Evolutionary conservation across 2,113 vertebrate genomes (phyloP).

Genomic region (Crypturellus undulatus): DNA sequence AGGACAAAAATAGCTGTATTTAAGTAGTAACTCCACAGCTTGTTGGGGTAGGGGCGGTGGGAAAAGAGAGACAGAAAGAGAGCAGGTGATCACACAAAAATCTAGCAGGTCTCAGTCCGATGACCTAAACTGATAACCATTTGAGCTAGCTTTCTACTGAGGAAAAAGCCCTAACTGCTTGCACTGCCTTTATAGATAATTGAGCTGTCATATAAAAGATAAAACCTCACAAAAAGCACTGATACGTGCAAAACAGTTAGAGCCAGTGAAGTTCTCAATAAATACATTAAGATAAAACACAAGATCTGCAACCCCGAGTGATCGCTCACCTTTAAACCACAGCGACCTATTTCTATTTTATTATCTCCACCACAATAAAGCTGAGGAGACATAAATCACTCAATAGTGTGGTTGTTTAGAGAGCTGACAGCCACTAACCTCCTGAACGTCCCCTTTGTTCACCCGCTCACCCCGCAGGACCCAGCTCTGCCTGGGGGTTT

Average conservation of each 20-base stretch:
- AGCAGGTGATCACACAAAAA: background rate
- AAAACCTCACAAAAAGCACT: background rate
- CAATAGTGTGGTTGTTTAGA: background rate
- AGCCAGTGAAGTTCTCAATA: background rate
- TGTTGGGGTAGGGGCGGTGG: background rate
- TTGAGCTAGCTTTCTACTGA: background rate
- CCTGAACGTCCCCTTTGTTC: background rate
- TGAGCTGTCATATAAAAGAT: background rate
- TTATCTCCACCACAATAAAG: background rate
- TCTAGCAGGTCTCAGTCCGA: background rate
- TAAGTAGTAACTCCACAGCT: background rate
- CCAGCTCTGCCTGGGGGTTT: background rate
- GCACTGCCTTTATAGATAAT: background rate
- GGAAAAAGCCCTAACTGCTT: background rate
- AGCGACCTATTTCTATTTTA: background rate
- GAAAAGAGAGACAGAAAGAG: background rate
- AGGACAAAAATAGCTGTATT: background rate
- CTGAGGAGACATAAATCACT: background rate
- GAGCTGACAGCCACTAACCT: background rate
- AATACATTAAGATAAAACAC: background rate
- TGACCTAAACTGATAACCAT: background rate
- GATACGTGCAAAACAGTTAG: background rate
- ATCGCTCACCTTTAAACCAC: background rate
- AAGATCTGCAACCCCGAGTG: background rate
- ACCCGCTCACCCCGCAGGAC: background rate